Base-by-base conservation (phyloP, 2,113 vertebrate species). In the Pica pica region DNA sequence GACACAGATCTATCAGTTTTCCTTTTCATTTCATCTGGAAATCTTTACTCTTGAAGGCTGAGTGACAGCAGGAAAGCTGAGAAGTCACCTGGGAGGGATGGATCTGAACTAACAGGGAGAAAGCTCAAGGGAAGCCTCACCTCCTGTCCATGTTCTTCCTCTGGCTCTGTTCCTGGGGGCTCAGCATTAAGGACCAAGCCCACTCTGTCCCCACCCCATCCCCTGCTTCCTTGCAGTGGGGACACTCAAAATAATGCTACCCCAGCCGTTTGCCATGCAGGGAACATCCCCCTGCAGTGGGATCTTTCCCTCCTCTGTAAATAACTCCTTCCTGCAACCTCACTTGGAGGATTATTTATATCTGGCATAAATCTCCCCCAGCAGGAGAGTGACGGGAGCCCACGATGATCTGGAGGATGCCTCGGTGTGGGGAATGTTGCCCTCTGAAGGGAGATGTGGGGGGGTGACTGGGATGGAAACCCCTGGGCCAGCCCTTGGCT, bases 381-480 rank as follows among this genome's bases (percentile, higher is more conserved):
- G 55, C 57, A 44, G n/a, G 9, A 50, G 53, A 77, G 59, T 5
- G 35, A 64, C 5, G 35, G 49, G 61, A 79, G 28, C 39, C 74
- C 69, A n/a, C 0, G 0, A 37, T 9, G 47, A 26, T 41, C 35
- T 0, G 0, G 60, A 86, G 37, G 52, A 42, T 23, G 18, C 16
- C 30, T 60, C 0, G 0, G 26, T 1, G 0, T n/a, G 31, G 27
- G 13, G 33, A 30, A 37, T 1, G 0, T 49, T 74, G 33, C 4
- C 15, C 12, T 64, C 31, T 1, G 0, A 0, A 4, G 61, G 50
- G 56, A 50, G 26, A 65, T 24, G 46, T 18, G 27, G n/a, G 11
- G 56, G 33, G 22, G 33, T 57, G 56, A 24, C 56, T 24, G 42
- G 59, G 42, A 31, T 82, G 49, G 53, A 83, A 56, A 5, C 2